These are phyloP conservation scores for Vespertilio murinus DNA, from an alignment of 2,797 vertebrate species.

Conservation along the genomic window DNA sequence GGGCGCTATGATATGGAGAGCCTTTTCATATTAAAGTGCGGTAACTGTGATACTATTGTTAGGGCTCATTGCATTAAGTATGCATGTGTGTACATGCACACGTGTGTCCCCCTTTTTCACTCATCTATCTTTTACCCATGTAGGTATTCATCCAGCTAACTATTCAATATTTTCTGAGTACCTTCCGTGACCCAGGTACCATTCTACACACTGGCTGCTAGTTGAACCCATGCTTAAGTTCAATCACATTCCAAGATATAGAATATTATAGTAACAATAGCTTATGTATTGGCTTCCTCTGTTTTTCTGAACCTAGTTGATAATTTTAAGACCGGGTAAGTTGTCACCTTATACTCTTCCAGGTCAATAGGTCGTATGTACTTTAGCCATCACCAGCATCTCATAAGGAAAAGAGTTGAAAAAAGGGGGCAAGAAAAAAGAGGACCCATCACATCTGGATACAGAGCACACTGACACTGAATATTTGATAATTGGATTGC, in stretches of 20 bases:
- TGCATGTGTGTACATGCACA: background rate
- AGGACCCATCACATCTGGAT: background rate
- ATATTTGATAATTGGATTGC: conserved; percentile 47
- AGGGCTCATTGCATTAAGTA: background rate
- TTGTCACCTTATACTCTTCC: conserved; percentile 1
- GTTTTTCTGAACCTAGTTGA: conserved; percentile 16
- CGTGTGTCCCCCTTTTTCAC: background rate
- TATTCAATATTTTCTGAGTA: background rate
- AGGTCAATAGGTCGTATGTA: conserved; percentile 17
- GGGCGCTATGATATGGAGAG: background rate
- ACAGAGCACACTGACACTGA: background rate
- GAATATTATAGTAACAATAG: background rate
- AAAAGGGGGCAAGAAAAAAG: conserved; percentile 24
- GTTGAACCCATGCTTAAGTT: background rate
- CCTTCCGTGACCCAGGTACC: background rate
- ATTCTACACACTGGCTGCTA: background rate
- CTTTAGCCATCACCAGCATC: background rate
- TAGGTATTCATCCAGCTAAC: background rate
- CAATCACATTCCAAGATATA: conserved; percentile 13
- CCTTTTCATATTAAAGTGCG: background rate
- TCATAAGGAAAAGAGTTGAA: background rate
- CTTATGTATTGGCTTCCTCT: background rate
- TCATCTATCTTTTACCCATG: background rate
- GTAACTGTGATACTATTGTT: background rate
- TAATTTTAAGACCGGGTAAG: conserved; percentile 36